A percentile compares a stretch with the other conserved stretches of the same genome.
Conservation (phyloP, 35 echinoderm and acorn worm species). For the Heliocidaris tuberculata region DNA sequence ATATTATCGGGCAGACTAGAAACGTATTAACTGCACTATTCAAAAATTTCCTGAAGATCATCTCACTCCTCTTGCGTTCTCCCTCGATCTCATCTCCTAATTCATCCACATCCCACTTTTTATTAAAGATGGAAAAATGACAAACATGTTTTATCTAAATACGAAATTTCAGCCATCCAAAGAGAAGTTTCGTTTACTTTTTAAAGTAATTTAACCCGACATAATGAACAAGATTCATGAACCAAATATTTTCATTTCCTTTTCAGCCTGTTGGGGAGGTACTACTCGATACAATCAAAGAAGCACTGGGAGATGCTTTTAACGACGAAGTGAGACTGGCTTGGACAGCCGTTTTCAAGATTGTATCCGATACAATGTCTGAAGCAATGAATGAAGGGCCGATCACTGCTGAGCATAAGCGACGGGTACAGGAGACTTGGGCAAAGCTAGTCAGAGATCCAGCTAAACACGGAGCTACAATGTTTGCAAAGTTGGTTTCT, state of each 20-base stretch:
- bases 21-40: too few species aligned
- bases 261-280: conserved; percentile 41
- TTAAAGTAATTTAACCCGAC: too few species aligned
- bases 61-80: too few species aligned
- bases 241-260: background rate
- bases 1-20: too few species aligned
- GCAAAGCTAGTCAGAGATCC: conserved; percentile 34
- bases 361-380: conserved; percentile 37
- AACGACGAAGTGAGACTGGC: background rate
- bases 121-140: too few species aligned
- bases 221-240: too few species aligned
- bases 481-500: conserved; percentile 57
- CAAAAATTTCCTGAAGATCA: too few species aligned
- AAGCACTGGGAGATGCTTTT: conserved; percentile 21
- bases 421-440: conserved; percentile 56
- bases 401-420: conserved; percentile 35
- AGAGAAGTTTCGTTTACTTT: too few species aligned
- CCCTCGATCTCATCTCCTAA: too few species aligned
- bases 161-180: too few species aligned
- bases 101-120: too few species aligned
- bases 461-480: conserved; percentile 43
- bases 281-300: background rate
- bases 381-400: conserved; percentile 23
- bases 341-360: conserved; percentile 33
- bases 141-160: too few species aligned